Evolutionary conservation across 2,888 invertebrate species (phyloP).

Genomic region (Aethes cnicana): DNA sequence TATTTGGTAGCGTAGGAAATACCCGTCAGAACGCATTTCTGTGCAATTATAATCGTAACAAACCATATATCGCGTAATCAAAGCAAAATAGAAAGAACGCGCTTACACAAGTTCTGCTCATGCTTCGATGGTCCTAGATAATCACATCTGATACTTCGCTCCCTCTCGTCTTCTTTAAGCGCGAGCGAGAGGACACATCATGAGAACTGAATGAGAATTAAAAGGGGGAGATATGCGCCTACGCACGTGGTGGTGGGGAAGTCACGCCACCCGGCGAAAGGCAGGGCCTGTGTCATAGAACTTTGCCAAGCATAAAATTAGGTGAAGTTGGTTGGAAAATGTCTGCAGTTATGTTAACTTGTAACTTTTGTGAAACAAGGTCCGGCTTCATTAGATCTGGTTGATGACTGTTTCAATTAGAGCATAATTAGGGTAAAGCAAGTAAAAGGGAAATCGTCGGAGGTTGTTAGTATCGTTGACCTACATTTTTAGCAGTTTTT

Average conservation of each 20-base stretch:
- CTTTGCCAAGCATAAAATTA: too few species aligned
- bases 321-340: too few species aligned
- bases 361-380: slow-evolving; percentile 1
- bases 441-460: slow-evolving; percentile 7
- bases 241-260: slow-evolving; percentile 36
- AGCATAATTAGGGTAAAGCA: slow-evolving; percentile 13
- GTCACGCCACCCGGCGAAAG: slow-evolving; percentile 44
- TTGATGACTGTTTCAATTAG: slow-evolving; percentile 18
- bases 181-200: slow-evolving; percentile 5
- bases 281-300: slow-evolving; percentile 29
- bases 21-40: not conserved
- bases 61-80: slow-evolving; percentile 18
- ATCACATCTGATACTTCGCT: slow-evolving; percentile 10
- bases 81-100: slow-evolving; percentile 24
- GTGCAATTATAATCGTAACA: slow-evolving; percentile 9
- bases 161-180: not conserved
- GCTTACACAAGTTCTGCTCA: slow-evolving; percentile 18
- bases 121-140: slow-evolving; percentile 16
- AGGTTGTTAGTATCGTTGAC: slow-evolving; percentile 2
- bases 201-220: slow-evolving; percentile 17
- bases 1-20: too few species aligned
- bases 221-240: slow-evolving; percentile 28
- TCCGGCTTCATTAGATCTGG: slow-evolving; percentile 3
- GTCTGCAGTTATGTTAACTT: too few species aligned
- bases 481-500: slow-evolving; percentile 3